Percentiles rank a stretch among this genome's conserved stretches.
Conservation (phyloP, 2,888 invertebrate genomes). For the Ectropis crepuscularia region DNA sequence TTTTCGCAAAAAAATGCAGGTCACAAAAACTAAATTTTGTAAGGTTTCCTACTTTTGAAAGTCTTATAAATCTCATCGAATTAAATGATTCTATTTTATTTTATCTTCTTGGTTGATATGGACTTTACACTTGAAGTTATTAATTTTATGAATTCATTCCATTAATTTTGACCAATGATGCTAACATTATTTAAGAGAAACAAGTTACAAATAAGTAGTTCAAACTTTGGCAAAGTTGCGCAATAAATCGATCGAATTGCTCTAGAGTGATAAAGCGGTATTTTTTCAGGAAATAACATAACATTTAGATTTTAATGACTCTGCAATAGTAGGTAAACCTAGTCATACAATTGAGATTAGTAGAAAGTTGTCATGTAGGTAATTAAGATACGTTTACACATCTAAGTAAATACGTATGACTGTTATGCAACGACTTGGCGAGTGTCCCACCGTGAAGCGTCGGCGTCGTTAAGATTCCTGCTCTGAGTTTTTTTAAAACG, state of each 20-base stretch:
- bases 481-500: slow-evolving; percentile 17
- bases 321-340: slow-evolving; percentile 1
- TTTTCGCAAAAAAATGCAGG: not conserved
- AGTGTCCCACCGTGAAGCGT: slow-evolving; percentile 18
- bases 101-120: no score
- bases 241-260: not conserved
- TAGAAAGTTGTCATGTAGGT: slow-evolving; percentile 38
- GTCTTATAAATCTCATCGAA: no score
- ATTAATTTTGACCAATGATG: no score
- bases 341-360: slow-evolving; percentile 25
- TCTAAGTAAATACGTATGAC: slow-evolving; percentile 28
- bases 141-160: no score
- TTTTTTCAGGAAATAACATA: slow-evolving; percentile 12
- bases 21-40: no score
- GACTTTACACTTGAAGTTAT: no score
- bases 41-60: no score
- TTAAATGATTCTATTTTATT: no score
- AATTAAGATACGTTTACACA: slow-evolving; percentile 34
- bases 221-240: slow-evolving; percentile 1
- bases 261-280: not conserved
- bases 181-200: not conserved
- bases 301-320: slow-evolving; percentile 16
- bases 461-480: slow-evolving; percentile 30
- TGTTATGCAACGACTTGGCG: slow-evolving; percentile 38
- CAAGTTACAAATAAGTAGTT: not conserved